A percentile compares a stretch with the other conserved stretches of the same genome.
Evolutionary conservation across 2,888 invertebrate species (phyloP).

Genomic region (Petrolisthes manimaculis): DNA sequence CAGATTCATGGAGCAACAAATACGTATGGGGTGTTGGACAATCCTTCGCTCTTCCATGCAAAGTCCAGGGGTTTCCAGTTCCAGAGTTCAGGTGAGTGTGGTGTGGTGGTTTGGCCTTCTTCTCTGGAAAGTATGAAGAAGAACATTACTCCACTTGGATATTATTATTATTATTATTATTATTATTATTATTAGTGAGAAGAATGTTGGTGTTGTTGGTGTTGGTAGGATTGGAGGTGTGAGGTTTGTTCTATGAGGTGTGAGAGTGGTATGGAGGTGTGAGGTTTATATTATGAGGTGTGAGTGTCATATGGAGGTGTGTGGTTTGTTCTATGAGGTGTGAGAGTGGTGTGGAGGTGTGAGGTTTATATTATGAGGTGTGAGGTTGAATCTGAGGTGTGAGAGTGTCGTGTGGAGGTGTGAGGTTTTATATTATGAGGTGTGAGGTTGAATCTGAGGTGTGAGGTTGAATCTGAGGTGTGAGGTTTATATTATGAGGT

Average conservation of each 20-base stretch:
- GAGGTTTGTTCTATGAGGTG: neutral
- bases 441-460: no score
- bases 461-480: no score
- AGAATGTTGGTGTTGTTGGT: no score
- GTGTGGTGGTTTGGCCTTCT: neutral
- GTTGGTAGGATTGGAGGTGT: no score
- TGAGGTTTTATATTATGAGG: no score
- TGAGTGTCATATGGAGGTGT: no score
- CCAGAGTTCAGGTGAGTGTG: constrained; percentile 70
- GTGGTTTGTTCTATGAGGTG: neutral
- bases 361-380: neutral
- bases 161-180: no score
- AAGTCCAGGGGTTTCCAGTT: constrained; percentile 73
- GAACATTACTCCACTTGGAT: no score
- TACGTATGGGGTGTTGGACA: constrained; percentile 65
- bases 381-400: neutral
- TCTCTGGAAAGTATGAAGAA: no score
- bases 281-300: neutral
- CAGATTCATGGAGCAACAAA: constrained; percentile 71
- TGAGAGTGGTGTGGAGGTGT: neutral
- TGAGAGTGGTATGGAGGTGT: neutral
- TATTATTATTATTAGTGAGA: no score
- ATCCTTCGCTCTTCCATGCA: constrained; percentile 71
- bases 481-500: no score
- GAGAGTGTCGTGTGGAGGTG: no score